Conservation (phyloP, 2,113 vertebrate species). For the Siphamia tubifer region DNA sequence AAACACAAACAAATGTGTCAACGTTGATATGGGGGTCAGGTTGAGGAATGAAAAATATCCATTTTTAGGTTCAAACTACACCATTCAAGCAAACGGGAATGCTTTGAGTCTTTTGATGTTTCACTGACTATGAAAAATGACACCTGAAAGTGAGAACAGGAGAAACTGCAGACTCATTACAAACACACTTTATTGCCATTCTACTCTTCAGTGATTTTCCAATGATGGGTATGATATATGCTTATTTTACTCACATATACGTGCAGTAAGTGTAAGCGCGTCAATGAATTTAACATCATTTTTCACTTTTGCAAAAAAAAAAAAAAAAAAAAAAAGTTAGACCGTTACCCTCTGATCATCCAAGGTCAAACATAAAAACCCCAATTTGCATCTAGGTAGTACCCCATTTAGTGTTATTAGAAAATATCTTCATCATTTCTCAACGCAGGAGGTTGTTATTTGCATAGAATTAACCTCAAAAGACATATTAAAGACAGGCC, state of each 20-base stretch:
- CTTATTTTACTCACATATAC: not conserved
- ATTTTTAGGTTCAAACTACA: not conserved
- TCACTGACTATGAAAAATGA: not conserved
- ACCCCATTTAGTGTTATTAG: slow-evolving; percentile 7
- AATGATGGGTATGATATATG: not conserved
- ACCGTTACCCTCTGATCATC: slow-evolving; percentile 9
- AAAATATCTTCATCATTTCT: not conserved
- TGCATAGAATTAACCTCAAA: slow-evolving; percentile 45
- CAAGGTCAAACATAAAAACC: slow-evolving; percentile 15
- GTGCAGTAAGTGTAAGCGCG: not conserved
- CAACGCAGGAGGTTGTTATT: slow-evolving; percentile 6
- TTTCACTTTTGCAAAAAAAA: not conserved
- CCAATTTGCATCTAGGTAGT: slow-evolving; percentile 2
- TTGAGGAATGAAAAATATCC: not conserved
- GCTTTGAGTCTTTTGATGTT: not conserved
- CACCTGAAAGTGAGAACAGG: not conserved
- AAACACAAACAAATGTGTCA: not conserved
- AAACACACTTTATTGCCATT: not conserved
- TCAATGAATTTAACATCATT: not conserved
- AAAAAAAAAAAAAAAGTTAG: not conserved
- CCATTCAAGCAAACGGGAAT: not conserved
- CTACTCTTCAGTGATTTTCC: too few relatives aligned
- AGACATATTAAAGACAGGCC: slow-evolving; percentile 26
- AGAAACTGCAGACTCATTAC: not conserved
- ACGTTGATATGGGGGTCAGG: not conserved